Conservation (phyloP, 2,888 invertebrate species). For the Drosophila kuntzei region DNA sequence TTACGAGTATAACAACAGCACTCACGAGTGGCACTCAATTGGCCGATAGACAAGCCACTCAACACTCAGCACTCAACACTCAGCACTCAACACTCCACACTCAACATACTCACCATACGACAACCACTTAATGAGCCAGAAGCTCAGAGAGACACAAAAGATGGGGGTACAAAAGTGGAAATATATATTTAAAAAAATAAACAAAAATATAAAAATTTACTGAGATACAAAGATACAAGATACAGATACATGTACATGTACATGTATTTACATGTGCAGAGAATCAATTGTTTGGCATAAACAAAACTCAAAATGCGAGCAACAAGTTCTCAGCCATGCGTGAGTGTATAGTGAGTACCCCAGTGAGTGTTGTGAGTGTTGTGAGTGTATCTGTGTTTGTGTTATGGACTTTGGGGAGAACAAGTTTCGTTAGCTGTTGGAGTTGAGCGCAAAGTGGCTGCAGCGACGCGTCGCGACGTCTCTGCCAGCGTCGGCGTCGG, state of each 20-base stretch:
- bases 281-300: conserved; percentile 33
- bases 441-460: conserved; percentile 73
- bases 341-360: conserved; percentile 11
- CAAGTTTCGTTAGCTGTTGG: conserved; percentile 71
- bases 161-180: conserved; percentile 4
- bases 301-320: conserved; percentile 61
- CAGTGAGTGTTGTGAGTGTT: conserved; percentile 24
- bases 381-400: conserved; percentile 21
- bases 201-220: conserved; percentile 12
- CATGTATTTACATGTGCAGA: conserved; percentile 11
- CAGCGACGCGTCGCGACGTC: conserved; percentile 35
- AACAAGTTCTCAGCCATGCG: conserved; percentile 54
- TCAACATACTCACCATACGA: conserved; percentile 55
- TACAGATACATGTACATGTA: neutral
- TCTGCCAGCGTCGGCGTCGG: conserved; percentile 1
- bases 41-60: conserved; percentile 64
- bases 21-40: conserved; percentile 74
- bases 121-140: conserved; percentile 78
- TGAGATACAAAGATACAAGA: conserved; percentile 13
- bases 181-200: conserved; percentile 6
- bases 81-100: conserved; percentile 55
- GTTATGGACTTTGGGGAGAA: conserved; percentile 57
- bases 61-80: conserved; percentile 52
- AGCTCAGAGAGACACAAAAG: conserved; percentile 17
- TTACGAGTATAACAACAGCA: conserved; percentile 70